These are phyloP conservation scores for Drosophila sp. DNA, from an alignment of 1,140 invertebrate genomes.

Conservation along the genomic window DNA sequence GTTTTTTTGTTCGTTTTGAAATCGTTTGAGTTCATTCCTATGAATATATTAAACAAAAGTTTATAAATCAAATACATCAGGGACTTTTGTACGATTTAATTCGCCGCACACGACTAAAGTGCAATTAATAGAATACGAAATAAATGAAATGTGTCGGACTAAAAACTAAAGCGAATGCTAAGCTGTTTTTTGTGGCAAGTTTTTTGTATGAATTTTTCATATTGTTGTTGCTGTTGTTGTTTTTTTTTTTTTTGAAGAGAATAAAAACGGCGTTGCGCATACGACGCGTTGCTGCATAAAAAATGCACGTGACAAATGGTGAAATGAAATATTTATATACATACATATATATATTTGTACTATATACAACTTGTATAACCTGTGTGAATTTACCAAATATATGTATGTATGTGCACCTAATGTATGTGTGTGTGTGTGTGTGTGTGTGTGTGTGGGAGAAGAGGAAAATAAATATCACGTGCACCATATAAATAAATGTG, in stretches of 20 bases:
- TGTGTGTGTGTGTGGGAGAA: slow-evolving; percentile 19
- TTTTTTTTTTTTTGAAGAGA: slow-evolving; percentile 9
- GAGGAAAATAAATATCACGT: slow-evolving; percentile 70
- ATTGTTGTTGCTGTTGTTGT: neutral
- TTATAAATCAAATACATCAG: slow-evolving; percentile 32
- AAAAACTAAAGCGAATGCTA: slow-evolving; percentile 11
- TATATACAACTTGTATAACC: slow-evolving; percentile 21
- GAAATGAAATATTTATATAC: slow-evolving; percentile 75
- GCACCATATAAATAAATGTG: slow-evolving; percentile 72
- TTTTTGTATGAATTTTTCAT: slow-evolving; percentile 42
- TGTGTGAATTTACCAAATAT: neutral
- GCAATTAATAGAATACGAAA: slow-evolving; percentile 4
- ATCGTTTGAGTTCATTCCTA: slow-evolving; percentile 22
- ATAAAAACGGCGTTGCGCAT: slow-evolving; percentile 55
- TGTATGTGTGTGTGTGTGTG: neutral
- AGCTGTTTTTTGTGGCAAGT: slow-evolving; percentile 26
- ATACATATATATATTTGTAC: slow-evolving; percentile 21
- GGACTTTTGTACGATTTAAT: slow-evolving; percentile 20
- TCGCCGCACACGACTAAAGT: neutral
- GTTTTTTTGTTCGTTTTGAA: neutral
- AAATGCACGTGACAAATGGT: slow-evolving; percentile 79
- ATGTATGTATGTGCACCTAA: neutral
- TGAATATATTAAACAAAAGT: slow-evolving; percentile 17
- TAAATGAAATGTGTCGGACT: slow-evolving; percentile 1
- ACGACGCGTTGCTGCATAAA: slow-evolving; percentile 72